These are phyloP conservation scores for Brienomyrus brachyistius DNA, from an alignment of 2,113 vertebrate genomes.

Conservation along the genomic window DNA sequence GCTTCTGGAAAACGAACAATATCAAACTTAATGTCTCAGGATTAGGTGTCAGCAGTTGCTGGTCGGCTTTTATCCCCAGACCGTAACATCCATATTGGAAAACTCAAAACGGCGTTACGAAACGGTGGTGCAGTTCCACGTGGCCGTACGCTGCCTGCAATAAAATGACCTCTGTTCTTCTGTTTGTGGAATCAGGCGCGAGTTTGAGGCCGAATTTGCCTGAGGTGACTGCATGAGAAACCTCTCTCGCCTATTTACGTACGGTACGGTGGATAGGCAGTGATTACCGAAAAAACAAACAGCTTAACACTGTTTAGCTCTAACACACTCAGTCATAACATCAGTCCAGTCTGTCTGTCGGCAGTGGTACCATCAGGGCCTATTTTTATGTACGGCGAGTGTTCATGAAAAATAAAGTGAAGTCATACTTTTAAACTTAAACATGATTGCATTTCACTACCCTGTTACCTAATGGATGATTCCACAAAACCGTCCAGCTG, in stretches of 20 bases:
- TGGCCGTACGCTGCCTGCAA: neutral
- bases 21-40: slow-evolving; percentile 25
- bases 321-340: neutral
- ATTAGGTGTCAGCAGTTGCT: slow-evolving; percentile 26
- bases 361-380: neutral
- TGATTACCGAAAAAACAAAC: neutral
- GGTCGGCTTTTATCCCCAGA: slow-evolving; percentile 26
- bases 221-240: neutral
- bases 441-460: neutral
- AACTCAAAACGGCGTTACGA: slow-evolving; percentile 25
- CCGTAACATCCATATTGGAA: slow-evolving; percentile 25
- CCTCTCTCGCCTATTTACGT: neutral
- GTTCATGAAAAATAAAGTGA: neutral
- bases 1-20: slow-evolving; percentile 22
- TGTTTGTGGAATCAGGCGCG: neutral
- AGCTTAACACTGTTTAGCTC: neutral
- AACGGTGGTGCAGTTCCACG: neutral
- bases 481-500: neutral
- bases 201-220: neutral
- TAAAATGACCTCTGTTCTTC: neutral
- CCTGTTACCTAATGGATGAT: slow-evolving; percentile 9
- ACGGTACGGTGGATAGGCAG: too few species aligned
- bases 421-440: neutral
- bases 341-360: neutral
- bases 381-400: neutral